Evolutionary conservation across 2,888 invertebrate genomes (phyloP), one percentile per base, ranked within the genome.

Genomic region (Muschampia plurimacula): DNA sequence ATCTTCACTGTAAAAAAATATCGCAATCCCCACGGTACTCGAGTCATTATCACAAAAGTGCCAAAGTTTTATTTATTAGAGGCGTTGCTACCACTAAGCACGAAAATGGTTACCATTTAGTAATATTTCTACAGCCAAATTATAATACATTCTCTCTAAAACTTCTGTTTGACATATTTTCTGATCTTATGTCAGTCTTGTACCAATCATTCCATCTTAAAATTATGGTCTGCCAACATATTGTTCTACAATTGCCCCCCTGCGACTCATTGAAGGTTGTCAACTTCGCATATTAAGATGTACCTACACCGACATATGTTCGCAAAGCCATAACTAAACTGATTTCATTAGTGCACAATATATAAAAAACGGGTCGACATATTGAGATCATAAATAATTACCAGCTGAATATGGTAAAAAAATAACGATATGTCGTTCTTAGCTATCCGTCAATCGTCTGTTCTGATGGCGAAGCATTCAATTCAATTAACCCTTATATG

Each of bases 401-500:
- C 71, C n/a, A 9, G 22, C 71, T 49, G 49, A 22, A 66, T 66
- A 71, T 46, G 71, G 71, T 46, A 46, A 64, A 64, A 71, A 66
- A 66, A 49, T 60, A 71, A 66, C 36, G 52, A 52, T 55, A 10
- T 28, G 55, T 55, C 55, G 22, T 2, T 28, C 55, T 52, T 15
- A 60, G 28, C 66, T 66, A 71, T 71, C 60, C 49, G 66, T 72
- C 60, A 72, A 66, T 15, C 12, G 39, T 71, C 59, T 13, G 2
- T 8, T 1, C 22, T 9, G 28, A 52, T 62, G 52, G 66, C 36
- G 28, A 39, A n/a, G 49, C 52, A 71, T 60, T 71, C 66, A 66
- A 71, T 71, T 71, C 71, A 71, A 71, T 71, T 71, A 71, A 60
- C 52, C n/a, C 66, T 49, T 71, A 60, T 71, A 71, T 41, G 64